Percentiles rank a stretch among this genome's conserved stretches.
These are phyloP conservation scores for Elysia crispata DNA, from an alignment of 2,888 invertebrate species.

Conservation along the genomic window DNA sequence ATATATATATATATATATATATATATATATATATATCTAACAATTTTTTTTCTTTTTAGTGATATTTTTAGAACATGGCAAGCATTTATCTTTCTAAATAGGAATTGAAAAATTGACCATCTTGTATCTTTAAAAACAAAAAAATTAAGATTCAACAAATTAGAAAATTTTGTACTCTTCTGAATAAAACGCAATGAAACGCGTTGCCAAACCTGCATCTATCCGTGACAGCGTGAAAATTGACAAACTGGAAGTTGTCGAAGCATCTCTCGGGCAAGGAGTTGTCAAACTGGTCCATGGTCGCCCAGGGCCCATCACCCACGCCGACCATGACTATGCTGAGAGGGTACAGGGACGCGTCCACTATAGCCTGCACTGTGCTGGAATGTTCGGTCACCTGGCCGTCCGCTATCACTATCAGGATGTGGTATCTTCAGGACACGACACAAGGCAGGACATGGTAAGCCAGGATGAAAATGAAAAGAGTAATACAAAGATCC, in stretches of 20 bases:
- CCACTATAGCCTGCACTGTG: constrained; percentile 78
- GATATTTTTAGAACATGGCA: no score
- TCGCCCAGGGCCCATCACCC: constrained; percentile 81
- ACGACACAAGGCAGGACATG: no score
- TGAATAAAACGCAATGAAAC: background rate
- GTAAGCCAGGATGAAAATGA: no score
- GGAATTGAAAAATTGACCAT: no score
- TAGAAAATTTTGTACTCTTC: no score
- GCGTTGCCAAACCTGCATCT: constrained; percentile 34
- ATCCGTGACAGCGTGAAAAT: constrained; percentile 77
- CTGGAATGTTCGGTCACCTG: constrained; percentile 79
- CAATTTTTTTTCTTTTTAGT: no score
- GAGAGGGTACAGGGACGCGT: constrained; percentile 79
- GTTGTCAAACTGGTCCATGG: constrained; percentile 79
- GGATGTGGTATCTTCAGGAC: constrained; percentile 74
- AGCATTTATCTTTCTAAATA: no score
- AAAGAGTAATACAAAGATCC: no score
- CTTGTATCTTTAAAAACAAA: no score
- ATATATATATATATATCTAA: no score
- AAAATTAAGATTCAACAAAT: no score
- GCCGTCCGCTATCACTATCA: constrained; percentile 80
- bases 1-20: no score
- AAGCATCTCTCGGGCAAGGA: constrained; percentile 78
- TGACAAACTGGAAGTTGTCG: constrained; percentile 81
- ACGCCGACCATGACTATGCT: constrained; percentile 80